Base-by-base conservation (phyloP, 2,797 vertebrate genomes). In the Enteromius fasciolatus region DNA sequence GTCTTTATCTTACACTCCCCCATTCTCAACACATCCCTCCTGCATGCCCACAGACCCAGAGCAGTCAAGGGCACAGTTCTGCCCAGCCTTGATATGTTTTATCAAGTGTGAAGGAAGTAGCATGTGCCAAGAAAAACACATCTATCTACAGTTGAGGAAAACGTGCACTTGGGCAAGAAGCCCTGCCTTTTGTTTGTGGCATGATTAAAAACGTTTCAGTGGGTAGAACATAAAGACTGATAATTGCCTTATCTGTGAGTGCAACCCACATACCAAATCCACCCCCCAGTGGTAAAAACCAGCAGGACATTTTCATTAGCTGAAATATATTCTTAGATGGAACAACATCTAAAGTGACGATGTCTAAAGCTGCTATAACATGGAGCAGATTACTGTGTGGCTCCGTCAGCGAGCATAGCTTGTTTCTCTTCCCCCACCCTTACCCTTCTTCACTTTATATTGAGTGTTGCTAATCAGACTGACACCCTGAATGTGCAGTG, bases 71-170 rank as follows among this genome's bases (percentile, higher is more conserved):
- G 84, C 87, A 78, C 76, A 63, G 82, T 48, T 85, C 68, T 78
- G 74, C 48, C 61, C 72, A 76, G 63, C 79, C 83, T 80, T 81
- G 61, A 83, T 78, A 84, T 89, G 86, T 88, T 81, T 90, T 92
- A 88, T 90, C 87, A 89, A 86, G 87, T 59, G 69, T 89, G 80
- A 85, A 91, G 88, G 90, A 92, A 92, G 84, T 64, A 23, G 44
- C 85, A 74, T 86, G 87, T 89, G 83, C 89, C 89, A 92, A 92
- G 88, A 48, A 83, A 75, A 80, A 79, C 48, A 91, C 84, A 41
- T 70, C 61, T 79, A 80, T 84, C 87, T 88, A 75, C 20, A 68
- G 20, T 17, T 48, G 87, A 88, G 78, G 76, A 74, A 85, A 81
- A 85, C 46, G 3, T 84, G 89, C 90, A 87, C 87, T 92, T 88